Base-by-base conservation (phyloP, 2,888 invertebrate species). In the Phengaris alcon region DNA sequence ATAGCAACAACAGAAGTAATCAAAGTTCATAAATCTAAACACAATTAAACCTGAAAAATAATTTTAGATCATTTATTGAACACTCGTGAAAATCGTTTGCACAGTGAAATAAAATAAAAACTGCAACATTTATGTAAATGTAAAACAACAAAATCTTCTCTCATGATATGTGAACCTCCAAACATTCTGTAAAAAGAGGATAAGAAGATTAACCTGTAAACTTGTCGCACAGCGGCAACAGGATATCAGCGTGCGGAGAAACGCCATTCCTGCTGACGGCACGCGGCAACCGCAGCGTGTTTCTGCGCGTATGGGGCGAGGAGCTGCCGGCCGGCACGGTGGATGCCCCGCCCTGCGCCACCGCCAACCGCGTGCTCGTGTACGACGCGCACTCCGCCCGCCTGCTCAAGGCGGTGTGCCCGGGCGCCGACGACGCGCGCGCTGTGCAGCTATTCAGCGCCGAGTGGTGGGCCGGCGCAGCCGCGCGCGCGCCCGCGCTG, bases 221-320 rank as follows among this genome's bases (percentile, higher is more conserved):
- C 22, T 22, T 44, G 22, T 72, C 72, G 12, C 77, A 8, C 79
- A 87, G 86, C 48, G 82, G 79, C 35, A 83, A 85, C 79, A 77
- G 80, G 68, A 78, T 78, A 81, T 94, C 95, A n/a, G 94, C 95
- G 81, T 96, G 96, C 88, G 95, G 95, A n/a, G 95, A 96, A 76
- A 90, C 96, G 76, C 97, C 97, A 5, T 97, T 97, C 96, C 91
- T 97, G 79, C 94, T 97, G 75, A 96, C 96, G 84, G 97, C 97
- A 2, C 95, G 96, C 78, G 95, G 96, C 78, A 97, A 97, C 85
- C 95, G 96, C 74, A 97, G 97, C 64, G 94, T 97, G 76, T 97
- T 97, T 86, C 92, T 97, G 76, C 94, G 97, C 79, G 97, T 97
- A 68, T 97, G 97, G 97, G 97, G 97, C 70, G 95, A 95, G 80